A percentile compares a stretch with the other conserved stretches of the same genome.
These are phyloP conservation scores for Podarcis siculus DNA, from an alignment of 2,797 vertebrate genomes.

Conservation along the genomic window DNA sequence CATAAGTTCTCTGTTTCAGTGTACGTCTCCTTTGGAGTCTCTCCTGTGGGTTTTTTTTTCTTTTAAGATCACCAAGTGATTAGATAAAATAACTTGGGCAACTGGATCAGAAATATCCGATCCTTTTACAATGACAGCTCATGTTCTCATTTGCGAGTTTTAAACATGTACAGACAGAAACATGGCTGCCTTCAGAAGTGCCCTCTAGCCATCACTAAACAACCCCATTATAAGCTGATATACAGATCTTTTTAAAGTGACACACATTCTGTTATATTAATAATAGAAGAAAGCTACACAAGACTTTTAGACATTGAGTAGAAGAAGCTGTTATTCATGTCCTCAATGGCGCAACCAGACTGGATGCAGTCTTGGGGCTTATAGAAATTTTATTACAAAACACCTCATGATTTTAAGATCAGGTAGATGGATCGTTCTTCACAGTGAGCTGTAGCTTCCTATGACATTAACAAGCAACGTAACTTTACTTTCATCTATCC, in stretches of 20 bases:
- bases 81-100: background rate
- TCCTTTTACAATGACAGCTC: background rate
- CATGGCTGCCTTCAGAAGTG: background rate
- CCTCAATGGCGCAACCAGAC: background rate
- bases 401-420: background rate
- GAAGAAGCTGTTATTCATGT: background rate
- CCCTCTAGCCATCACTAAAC: background rate
- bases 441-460: background rate
- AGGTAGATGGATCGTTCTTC: background rate
- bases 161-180: background rate
- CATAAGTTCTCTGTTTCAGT: background rate
- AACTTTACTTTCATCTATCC: background rate
- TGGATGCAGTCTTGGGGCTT: background rate
- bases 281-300: conserved; percentile 11
- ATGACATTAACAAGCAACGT: background rate
- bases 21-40: conserved; percentile 32
- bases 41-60: background rate
- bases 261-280: background rate
- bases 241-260: background rate
- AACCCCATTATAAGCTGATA: background rate
- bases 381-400: background rate
- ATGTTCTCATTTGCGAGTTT: background rate
- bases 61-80: background rate
- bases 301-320: background rate
- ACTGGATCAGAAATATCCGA: background rate